phyloP scores from a whole-genome alignment of 2,888 invertebrate species.

The Mythimna albipuncta region DNA sequence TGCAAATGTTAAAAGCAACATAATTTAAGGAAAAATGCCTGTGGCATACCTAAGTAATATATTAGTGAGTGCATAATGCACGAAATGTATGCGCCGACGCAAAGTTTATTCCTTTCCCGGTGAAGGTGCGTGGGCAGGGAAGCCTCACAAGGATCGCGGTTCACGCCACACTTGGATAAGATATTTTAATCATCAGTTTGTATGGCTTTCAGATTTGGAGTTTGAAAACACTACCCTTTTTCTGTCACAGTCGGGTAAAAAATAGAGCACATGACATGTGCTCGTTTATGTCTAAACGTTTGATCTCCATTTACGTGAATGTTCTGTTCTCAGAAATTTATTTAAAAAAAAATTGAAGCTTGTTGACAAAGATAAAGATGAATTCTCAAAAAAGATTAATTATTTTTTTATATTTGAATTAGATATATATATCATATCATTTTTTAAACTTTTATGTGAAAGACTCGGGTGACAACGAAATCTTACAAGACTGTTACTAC shows the following conservation, averaged over 20 bases:
- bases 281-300: constrained; percentile 19
- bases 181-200: constrained; percentile 40
- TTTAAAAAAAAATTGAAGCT: constrained; percentile 5
- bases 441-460: no score
- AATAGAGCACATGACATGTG: constrained; percentile 15
- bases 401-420: no score
- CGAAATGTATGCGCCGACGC: constrained; percentile 78
- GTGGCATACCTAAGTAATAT: constrained; percentile 67
- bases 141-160: constrained; percentile 64
- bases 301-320: constrained; percentile 26
- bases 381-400: no score
- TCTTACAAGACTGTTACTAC: neutral
- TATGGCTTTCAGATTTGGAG: constrained; percentile 25
- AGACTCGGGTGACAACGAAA: neutral
- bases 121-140: constrained; percentile 79
- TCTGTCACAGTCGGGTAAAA: neutral
- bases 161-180: constrained; percentile 57
- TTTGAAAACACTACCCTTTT: neutral
- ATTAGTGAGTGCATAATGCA: constrained; percentile 74
- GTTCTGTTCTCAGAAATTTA: constrained; percentile 26
- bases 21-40: constrained; percentile 68
- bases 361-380: no score
- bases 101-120: constrained; percentile 76
- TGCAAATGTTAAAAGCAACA: constrained; percentile 65
- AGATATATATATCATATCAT: no score